Percentiles rank a stretch among this genome's conserved stretches.
Evolutionary conservation across 2,113 vertebrate genomes (phyloP).

Genomic region (Panthera tigris): DNA sequence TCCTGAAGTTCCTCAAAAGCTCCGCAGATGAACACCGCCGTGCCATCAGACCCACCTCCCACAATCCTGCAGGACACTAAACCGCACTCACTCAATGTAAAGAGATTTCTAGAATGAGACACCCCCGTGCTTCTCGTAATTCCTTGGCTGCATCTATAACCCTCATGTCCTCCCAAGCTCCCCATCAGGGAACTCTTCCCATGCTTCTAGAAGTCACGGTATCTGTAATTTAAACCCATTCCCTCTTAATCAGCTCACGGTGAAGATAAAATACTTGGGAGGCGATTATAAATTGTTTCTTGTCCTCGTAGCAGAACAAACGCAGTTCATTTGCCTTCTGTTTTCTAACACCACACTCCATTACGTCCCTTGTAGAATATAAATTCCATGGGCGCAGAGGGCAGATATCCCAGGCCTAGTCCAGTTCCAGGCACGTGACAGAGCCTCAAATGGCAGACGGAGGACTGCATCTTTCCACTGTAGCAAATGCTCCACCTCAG

Average conservation of each 20-base stretch:
- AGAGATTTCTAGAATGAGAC: background rate
- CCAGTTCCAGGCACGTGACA: background rate
- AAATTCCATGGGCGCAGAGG: background rate
- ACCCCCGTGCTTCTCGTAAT: background rate
- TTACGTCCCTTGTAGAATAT: background rate
- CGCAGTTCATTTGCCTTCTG: background rate
- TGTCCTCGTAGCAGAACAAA: background rate
- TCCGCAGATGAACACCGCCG: background rate
- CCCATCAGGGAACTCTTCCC: background rate
- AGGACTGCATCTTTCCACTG: background rate
- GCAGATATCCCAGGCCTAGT: background rate
- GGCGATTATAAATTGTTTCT: background rate
- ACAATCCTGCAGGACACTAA: background rate
- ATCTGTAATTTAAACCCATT: background rate
- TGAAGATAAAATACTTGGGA: background rate
- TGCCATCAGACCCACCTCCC: background rate
- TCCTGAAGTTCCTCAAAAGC: background rate
- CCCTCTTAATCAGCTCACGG: background rate
- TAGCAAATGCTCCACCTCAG: background rate
- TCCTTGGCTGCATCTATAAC: background rate
- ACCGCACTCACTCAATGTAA: background rate
- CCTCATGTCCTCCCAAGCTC: background rate
- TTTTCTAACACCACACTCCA: background rate
- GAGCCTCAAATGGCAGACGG: background rate
- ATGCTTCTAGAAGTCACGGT: background rate